These are phyloP conservation scores for Athalia circularis DNA, from an alignment of 2,888 invertebrate species.

Conservation along the genomic window DNA sequence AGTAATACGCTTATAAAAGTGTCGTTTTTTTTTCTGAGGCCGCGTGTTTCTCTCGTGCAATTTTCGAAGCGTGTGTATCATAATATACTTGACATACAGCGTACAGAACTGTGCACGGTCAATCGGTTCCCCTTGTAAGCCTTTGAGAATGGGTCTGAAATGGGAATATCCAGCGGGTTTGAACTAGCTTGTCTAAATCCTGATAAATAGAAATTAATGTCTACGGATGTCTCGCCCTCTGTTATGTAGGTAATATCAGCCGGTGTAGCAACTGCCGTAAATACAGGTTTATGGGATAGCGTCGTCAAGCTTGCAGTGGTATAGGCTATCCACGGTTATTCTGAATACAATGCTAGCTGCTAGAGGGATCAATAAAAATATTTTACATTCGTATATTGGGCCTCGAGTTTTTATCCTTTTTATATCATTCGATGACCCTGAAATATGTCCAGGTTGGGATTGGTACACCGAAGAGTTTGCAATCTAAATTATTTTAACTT, in stretches of 20 bases:
- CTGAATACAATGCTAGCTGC: slow-evolving; percentile 46
- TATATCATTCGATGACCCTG: not conserved
- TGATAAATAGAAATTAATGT: slow-evolving; percentile 44
- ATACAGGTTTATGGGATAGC: slow-evolving; percentile 47
- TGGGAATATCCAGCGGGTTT: slow-evolving; percentile 24
- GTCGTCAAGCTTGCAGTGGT: slow-evolving; percentile 40
- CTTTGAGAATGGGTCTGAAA: slow-evolving; percentile 29
- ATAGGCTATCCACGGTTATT: slow-evolving; percentile 39
- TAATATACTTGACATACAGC: not conserved
- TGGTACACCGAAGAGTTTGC: not conserved
- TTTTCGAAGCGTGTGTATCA: not conserved
- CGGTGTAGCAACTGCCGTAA: slow-evolving; percentile 35
- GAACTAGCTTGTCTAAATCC: slow-evolving; percentile 37
- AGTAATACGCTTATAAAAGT: slow-evolving; percentile 4
- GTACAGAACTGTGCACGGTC: not conserved
- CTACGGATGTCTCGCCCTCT: slow-evolving; percentile 28
- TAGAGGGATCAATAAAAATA: slow-evolving; percentile 33
- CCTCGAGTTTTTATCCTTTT: slow-evolving; percentile 26
- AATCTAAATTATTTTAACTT: not conserved
- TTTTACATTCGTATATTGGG: slow-evolving; percentile 37
- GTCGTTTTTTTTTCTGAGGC: not conserved
- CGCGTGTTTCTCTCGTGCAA: not conserved
- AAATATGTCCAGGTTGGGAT: not conserved
- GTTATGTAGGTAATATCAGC: slow-evolving; percentile 26
- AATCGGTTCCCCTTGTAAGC: slow-evolving; percentile 33